Conservation (phyloP, 2,888 invertebrate genomes). For the Eupsilia transversa region DNA sequence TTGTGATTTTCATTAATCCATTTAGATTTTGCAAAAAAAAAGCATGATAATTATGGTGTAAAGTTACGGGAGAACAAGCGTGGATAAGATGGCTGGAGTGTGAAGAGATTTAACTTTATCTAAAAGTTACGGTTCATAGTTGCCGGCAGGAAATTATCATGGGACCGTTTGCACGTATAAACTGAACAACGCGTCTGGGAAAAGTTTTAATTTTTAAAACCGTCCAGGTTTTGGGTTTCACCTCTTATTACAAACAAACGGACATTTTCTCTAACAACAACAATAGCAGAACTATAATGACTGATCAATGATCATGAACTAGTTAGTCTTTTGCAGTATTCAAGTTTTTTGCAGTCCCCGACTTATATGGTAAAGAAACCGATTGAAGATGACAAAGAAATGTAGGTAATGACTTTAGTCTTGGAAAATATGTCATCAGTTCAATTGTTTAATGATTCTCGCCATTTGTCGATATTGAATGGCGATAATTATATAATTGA, state of each 20-base stretch:
- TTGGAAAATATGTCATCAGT: conserved; percentile 44
- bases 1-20: not conserved
- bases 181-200: conserved; percentile 20
- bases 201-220: conserved; percentile 19
- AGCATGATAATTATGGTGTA: not conserved
- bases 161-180: conserved; percentile 37
- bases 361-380: conserved; percentile 47
- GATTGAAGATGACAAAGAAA: conserved; percentile 33
- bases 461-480: conserved; percentile 41
- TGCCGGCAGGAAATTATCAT: conserved; percentile 31
- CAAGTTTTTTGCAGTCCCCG: conserved; percentile 28
- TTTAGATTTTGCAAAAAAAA: not conserved
- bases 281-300: not conserved
- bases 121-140: conserved; percentile 45
- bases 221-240: not conserved
- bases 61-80: not conserved
- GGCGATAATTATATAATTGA: conserved; percentile 38
- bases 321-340: not conserved
- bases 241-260: conserved; percentile 19
- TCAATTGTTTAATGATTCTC: conserved; percentile 52
- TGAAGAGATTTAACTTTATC: conserved; percentile 37
- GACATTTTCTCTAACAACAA: not conserved
- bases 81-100: not conserved
- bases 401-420: conserved; percentile 24
- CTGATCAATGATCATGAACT: conserved; percentile 27